phyloP scores from a whole-genome alignment of 1,140 invertebrate species.

The Conus ventricosus region DNA sequence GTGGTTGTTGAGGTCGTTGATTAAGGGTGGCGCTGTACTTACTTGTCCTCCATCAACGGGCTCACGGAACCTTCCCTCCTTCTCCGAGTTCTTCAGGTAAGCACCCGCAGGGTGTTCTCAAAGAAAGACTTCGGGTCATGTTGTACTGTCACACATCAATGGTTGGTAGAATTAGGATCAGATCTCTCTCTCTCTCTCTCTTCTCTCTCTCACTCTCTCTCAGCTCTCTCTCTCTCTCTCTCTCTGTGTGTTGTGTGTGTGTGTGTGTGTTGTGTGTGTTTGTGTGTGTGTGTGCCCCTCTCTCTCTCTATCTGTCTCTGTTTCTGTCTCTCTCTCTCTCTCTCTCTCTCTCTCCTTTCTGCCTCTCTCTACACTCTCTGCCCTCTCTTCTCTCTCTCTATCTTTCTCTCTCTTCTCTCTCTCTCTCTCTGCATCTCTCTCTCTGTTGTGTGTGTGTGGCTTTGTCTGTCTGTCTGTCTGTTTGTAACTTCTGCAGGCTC shows the following conservation, averaged over 20 bases:
- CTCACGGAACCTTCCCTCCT: slow-evolving; percentile 33
- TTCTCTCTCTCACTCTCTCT: background rate
- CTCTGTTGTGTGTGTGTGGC: no score
- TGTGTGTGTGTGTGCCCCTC: background rate
- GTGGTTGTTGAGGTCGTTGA: no score
- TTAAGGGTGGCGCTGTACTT: background rate
- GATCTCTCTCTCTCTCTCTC: background rate
- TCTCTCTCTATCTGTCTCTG: no score
- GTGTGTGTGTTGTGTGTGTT: background rate
- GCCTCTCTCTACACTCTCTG: no score
- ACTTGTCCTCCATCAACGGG: slow-evolving; percentile 29
- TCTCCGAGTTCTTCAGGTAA: slow-evolving; percentile 33
- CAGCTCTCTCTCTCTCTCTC: background rate
- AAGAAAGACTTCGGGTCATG: slow-evolving; percentile 34
- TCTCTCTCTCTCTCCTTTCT: no score
- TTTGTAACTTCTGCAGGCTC: no score
- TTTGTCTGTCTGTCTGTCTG: no score
- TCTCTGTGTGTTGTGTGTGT: background rate
- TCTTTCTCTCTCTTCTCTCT: no score
- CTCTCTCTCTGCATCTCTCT: no score
- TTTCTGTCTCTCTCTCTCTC: no score
- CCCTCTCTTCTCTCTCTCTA: no score
- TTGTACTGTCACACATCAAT: slow-evolving; percentile 30
- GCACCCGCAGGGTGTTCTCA: slow-evolving; percentile 35
- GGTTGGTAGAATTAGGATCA: background rate